Conservation (phyloP, 2,797 vertebrate genomes). For the Potorous gilbertii region DNA sequence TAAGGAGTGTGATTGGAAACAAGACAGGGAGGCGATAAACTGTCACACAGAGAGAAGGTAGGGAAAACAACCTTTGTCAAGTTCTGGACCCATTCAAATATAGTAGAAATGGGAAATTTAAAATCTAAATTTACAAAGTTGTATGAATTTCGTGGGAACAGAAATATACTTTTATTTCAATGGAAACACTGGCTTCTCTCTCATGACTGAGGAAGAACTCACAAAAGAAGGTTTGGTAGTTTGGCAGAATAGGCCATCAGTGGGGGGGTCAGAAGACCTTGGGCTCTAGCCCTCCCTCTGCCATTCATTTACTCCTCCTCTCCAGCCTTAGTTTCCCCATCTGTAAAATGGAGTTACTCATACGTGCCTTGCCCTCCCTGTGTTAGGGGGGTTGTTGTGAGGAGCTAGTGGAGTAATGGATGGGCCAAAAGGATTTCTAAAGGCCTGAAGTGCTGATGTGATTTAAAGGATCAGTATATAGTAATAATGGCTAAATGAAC, state of each 20-base stretch:
- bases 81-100: not conserved
- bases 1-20: not conserved
- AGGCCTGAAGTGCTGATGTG: not conserved
- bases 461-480: not conserved
- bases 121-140: not conserved
- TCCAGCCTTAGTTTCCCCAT: not conserved
- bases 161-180: not conserved
- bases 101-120: not conserved
- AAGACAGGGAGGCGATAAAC: not conserved
- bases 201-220: not conserved
- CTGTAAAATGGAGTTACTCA: not conserved
- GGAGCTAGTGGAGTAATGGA: not conserved
- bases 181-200: not conserved
- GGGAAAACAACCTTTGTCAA: not conserved
- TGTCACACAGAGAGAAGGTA: not conserved
- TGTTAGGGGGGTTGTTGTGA: not conserved
- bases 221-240: not conserved
- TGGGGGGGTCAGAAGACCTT: not conserved
- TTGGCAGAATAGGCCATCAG: not conserved
- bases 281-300: not conserved
- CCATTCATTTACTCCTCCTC: not conserved
- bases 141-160: not conserved
- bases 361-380: not conserved
- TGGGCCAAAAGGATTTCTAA: not conserved
- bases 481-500: not conserved